Conservation (phyloP, 2,888 invertebrate species). For the Pterobdella sp. region DNA sequence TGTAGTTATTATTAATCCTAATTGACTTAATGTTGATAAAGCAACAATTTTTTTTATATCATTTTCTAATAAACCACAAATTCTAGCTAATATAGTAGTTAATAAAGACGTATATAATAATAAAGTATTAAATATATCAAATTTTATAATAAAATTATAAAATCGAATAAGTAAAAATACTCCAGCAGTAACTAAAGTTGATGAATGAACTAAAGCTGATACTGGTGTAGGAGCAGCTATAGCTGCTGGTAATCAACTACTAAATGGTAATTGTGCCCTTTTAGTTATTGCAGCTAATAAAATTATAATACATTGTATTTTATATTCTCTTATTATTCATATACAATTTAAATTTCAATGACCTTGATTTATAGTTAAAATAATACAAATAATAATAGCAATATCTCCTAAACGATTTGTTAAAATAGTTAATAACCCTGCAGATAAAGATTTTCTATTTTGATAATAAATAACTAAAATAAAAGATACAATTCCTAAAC, state of each 20-base stretch:
- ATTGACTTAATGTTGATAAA: constrained; percentile 66
- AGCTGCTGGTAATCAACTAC: constrained; percentile 66
- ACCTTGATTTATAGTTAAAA: constrained; percentile 39
- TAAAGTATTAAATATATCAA: constrained; percentile 52
- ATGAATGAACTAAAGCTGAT: constrained; percentile 70
- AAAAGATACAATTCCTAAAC: constrained; percentile 66
- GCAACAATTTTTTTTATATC: constrained; percentile 74
- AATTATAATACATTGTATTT: constrained; percentile 51
- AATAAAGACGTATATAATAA: constrained; percentile 55
- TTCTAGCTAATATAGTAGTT: constrained; percentile 47
- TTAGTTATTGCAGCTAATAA: constrained; percentile 62
- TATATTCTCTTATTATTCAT: constrained; percentile 45
- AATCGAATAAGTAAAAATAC: constrained; percentile 68
- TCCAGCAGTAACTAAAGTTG: constrained; percentile 69
- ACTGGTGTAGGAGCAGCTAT: constrained; percentile 71
- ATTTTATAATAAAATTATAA: constrained; percentile 54
- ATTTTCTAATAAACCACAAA: constrained; percentile 48
- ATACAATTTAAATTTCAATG: constrained; percentile 52
- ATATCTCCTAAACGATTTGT: constrained; percentile 69
- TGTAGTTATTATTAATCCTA: constrained; percentile 66
- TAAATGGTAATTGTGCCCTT: constrained; percentile 74
- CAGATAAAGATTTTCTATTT: constrained; percentile 63
- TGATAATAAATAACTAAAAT: constrained; percentile 67
- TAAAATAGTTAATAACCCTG: constrained; percentile 65
- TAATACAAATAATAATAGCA: constrained; percentile 59